Evolutionary conservation across 2,797 vertebrate species (phyloP).

Genomic region (Danio choprae): DNA sequence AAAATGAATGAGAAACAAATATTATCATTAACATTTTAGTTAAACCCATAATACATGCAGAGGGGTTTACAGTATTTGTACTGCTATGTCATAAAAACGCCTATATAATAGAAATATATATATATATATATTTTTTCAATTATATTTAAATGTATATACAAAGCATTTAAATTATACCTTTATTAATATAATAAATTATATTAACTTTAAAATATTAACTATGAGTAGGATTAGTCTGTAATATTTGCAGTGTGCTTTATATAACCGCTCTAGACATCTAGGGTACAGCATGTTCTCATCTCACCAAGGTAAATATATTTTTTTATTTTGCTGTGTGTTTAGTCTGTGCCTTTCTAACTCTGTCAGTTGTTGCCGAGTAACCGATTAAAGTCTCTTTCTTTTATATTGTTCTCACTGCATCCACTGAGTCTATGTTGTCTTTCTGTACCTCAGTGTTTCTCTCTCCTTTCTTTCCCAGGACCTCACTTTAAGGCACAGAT

Average conservation of each 20-base stretch:
- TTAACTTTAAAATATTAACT: too few relatives aligned
- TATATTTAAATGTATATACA: too few relatives aligned
- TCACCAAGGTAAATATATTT: background rate
- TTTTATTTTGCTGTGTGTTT: background rate
- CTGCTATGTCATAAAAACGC: too few relatives aligned
- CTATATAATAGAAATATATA: too few relatives aligned
- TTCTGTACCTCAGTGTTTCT: conserved; percentile 27
- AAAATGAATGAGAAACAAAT: too few relatives aligned
- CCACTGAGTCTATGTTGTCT: conserved; percentile 20
- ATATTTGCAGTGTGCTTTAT: background rate
- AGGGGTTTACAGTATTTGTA: too few relatives aligned
- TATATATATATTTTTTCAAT: too few relatives aligned
- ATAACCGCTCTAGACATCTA: background rate
- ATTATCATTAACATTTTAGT: too few relatives aligned
- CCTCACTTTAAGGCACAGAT: conserved; percentile 55
- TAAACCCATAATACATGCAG: too few relatives aligned
- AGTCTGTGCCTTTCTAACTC: background rate
- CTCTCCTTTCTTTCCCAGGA: conserved; percentile 24
- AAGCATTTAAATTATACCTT: too few relatives aligned
- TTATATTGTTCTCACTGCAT: conserved; percentile 8
- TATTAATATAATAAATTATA: too few relatives aligned
- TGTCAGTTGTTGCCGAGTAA: conserved; percentile 34
- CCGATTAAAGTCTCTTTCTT: conserved; percentile 20
- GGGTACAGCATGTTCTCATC: conserved; percentile 1
- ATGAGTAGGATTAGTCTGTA: background rate